Evolutionary conservation across 1,140 invertebrate genomes (phyloP), one percentile per base, ranked within the genome.

Genomic region (Probaryconus sp.): DNA sequence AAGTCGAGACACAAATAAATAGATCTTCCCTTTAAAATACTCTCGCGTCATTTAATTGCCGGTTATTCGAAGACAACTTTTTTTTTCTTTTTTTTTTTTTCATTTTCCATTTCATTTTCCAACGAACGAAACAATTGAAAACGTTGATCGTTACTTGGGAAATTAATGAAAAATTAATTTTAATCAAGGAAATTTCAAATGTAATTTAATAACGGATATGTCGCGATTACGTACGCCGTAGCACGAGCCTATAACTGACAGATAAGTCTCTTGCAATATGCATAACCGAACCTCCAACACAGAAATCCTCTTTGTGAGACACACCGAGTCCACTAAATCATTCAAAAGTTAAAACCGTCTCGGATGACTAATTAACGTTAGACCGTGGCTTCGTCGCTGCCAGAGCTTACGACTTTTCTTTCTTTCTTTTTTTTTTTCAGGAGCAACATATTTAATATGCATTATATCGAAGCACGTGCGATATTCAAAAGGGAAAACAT

Each of bases 251-350:
- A 83, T 85, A 81, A 87, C 80, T 87, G 84, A 84, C 80, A 81
- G 83, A 79, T 81, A 78, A 79, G 79, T 82, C 79, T 67, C 74
- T n/a, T 87, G 83, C 78, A 86, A 85, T 85, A 86, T 87, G 83
- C 84, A 86, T 85, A 84, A 84, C 79, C 80, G 55, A 72, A 68
- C 30, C 73, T 76, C 64, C 77, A 82, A 85, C 85, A 87, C 68
- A 80, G 79, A 79, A 87, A 86, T 85, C 84, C 84, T 87, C 84
- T 87, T 85, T 82, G 79, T 81, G 77, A 81, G 47, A 74, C 75
- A 79, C 69, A 76, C 77, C 77, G 67, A 58, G 60, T 43, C 48
- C 64, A 35, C 77, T 85, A 79, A 84, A 85, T 85, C 76, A 85
- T 85, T 80, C 80, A 85, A 68, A 69, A 68, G 76, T 80, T 81